These are phyloP conservation scores for Yponomeuta cagnagella DNA, from an alignment of 2,888 invertebrate species.

Conservation along the genomic window DNA sequence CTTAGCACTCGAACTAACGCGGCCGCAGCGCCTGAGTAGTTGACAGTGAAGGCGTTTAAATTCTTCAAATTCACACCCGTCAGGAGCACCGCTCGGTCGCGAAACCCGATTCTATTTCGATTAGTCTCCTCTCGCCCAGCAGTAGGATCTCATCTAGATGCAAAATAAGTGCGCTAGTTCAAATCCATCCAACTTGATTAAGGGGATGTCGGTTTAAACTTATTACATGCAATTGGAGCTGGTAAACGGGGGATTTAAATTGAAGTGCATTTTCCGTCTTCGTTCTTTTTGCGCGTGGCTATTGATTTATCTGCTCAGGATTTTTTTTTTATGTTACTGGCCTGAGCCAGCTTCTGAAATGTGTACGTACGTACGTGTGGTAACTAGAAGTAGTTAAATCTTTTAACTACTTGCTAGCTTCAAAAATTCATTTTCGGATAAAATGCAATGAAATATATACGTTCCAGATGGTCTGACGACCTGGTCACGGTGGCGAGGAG, in stretches of 20 bases:
- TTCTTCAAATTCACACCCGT: constrained; percentile 1
- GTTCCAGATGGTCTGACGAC: too few relatives aligned
- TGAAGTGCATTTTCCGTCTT: not conserved
- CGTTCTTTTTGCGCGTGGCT: not conserved
- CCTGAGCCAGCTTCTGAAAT: too few relatives aligned
- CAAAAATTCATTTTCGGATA: too few relatives aligned
- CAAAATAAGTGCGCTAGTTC: constrained; percentile 14
- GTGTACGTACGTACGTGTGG: too few relatives aligned
- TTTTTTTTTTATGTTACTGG: too few relatives aligned
- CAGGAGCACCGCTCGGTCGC: constrained; percentile 6
- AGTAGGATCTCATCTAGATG: constrained; percentile 15
- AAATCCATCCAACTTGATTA: constrained; percentile 11
- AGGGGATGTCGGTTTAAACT: constrained; percentile 6
- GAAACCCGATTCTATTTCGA: constrained; percentile 16
- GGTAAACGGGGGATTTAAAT: not conserved
- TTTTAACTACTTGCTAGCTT: too few relatives aligned
- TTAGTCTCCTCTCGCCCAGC: constrained; percentile 14
- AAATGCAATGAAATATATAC: too few relatives aligned
- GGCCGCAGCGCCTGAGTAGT: not conserved
- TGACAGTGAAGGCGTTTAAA: not conserved
- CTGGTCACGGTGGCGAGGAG: too few relatives aligned
- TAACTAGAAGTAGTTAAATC: too few relatives aligned
- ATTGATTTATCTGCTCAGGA: not conserved
- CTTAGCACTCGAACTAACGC: not conserved
- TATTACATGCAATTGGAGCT: constrained; percentile 7